Evolutionary conservation across 2,888 invertebrate species (phyloP), one percentile per base, ranked within the genome.

Genomic region (Sphaerophoria taeniata): DNA sequence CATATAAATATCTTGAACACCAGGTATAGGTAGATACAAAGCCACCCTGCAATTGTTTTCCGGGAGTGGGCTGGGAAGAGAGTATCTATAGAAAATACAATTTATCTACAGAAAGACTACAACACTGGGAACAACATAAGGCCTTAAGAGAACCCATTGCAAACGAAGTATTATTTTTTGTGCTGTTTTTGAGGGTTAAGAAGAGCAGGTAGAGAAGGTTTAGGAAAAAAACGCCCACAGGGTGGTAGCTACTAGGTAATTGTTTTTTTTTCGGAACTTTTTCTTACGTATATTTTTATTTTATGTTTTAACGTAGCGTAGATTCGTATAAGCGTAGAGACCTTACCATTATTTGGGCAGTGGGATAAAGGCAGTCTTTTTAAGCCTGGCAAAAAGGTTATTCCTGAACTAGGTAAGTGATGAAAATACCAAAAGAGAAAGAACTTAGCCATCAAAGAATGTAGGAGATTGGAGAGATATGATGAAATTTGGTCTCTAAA

Each of bases 91-190:
- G 9, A 39, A 39, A 2, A 39, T 7, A 36, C 65, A 4, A 70
- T 6, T 39, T 60, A 60, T 24, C 51, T 65, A 60, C 55, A 58
- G 39, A 39, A 6, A 39, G 39, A 6, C 39, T 2, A 77, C 72
- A 81, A 49, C 53, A 61, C 72, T 24, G 24, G 24, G 24, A 24
- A 24, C 24, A 24, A 24, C 24, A 53, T 70, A 78, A 76, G 76
- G 76, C 85, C 80, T 85, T 56, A 69, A 51, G 72, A 69, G 45
- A 71, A 76, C 76, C 55, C 49, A 72, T 69, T 39, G 69, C 56
- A 85, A 85, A 76, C 76, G 81, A n/a, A n/a, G 77, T 81, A 85
- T 11, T 9, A 78, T 85, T 70, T 85, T 81, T 81, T 72, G 85
- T 73, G 81, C 58, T 85, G 80, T 77, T 70, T 80, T 77, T 72